Base-by-base conservation (phyloP, 2,888 invertebrate species). In the Epistrophella euchroma region DNA sequence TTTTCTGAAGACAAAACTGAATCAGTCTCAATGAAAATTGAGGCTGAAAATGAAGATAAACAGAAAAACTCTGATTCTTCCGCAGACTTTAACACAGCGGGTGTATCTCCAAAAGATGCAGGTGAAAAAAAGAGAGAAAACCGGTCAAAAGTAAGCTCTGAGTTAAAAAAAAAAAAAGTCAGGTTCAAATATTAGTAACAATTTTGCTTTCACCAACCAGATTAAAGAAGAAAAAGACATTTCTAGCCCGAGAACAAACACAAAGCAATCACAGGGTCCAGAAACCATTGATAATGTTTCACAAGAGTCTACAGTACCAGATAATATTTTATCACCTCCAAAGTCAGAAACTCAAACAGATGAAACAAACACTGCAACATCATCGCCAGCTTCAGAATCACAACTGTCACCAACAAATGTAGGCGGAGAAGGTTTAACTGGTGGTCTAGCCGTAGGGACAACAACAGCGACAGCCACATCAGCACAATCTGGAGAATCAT, bases 331-430 rank as follows among this genome's bases (percentile, higher is more conserved):
- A 25, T 91, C 91, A 17, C 91, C 91, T 56, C 91, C 91, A 68
- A 92, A 92, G 66, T 91, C 91, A 19, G 91, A 91, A 88, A 90
- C 89, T 11, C 91, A 91, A 89, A 91, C 91, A 17, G 91, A 91
- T 88, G 92, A 90, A 78, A 91, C 91, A 25, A 92, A 90, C 70
- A 91, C 91, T 19, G 90, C 91, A 56, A 90, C 91, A 37, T 91
- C 91, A 52, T 91, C 91, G 0, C 90, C 91, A 66, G 91, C 91
- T 2, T 91, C 91, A 37, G 91, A 90, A n/a, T 91, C 91, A 2
- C 91, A 91, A 80, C 87, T 90, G 9, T 92, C 91, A 4, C 91
- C 91, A 1, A 70, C 83, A 32, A 52, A 15, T 52, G 60, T 76
- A 28, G 79, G 75, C 15, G 32, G 50, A 28, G 85, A 72, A 28